Base-by-base conservation (phyloP, 1,140 invertebrate species). In the Bombus vancouverensis region DNA sequence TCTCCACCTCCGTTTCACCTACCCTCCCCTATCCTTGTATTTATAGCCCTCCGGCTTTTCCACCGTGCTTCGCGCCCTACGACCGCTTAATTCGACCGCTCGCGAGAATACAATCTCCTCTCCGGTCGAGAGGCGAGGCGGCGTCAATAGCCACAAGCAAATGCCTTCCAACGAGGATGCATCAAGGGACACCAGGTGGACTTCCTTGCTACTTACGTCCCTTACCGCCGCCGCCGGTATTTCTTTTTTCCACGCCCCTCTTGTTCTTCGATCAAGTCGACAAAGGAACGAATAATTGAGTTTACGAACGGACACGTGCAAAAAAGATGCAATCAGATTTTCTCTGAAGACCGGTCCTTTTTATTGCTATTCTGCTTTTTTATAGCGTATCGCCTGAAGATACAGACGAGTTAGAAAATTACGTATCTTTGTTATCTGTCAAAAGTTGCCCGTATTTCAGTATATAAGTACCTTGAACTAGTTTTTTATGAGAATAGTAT, bases 31-130 rank as follows among this genome's bases (percentile, higher is more conserved):
- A 22, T 65, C 86, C 79, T 81, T 78, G 86, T 93, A 92, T 93
- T 92, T 91, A 91, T 90, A 89, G 88, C 84, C 87, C 73, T 88
- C 90, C 90, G 90, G 74, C 89, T 90, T 90, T 90, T 90, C 89
- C 89, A 62, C 77, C 81, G 86, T 71, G 79, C 82, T 90, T 85
- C 85, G 85, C 86, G 82, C 79, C 78, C 70, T 73, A 71, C 83
- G 87, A 85, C 81, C 85, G 85, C 87, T 90, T 90, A 90, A 90
- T 90, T 90, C 89, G 89, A 90, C 87, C 85, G 88, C 88, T 81
- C 78, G 68, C 81, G 82, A 83, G 84, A 89, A 89, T 81, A 89
- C 87, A 76, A 80, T 85, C 78, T 81, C 83, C 78, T 81, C 83
- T 68, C 57, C 13, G 81, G 57, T 70, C 77, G 76, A 39, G 66